These are phyloP conservation scores for Sardinella longiceps DNA, from an alignment of 2,797 vertebrate genomes.

Conservation along the genomic window DNA sequence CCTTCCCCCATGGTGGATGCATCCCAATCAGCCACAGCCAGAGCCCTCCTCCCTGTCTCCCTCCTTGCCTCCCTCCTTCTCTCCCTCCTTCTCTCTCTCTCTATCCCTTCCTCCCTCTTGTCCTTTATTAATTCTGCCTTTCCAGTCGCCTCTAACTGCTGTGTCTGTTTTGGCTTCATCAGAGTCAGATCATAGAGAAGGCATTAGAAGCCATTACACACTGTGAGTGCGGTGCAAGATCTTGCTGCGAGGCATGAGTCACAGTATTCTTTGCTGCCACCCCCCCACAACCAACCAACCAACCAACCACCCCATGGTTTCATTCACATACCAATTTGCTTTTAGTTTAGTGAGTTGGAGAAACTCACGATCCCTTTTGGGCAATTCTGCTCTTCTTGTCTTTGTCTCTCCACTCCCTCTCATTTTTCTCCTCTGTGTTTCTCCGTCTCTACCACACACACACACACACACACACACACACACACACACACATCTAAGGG, in stretches of 20 bases:
- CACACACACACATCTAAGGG: constrained; percentile 49
- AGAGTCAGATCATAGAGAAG: constrained; percentile 59
- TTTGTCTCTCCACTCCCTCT: neutral
- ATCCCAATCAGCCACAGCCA: constrained; percentile 18
- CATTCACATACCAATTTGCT: constrained; percentile 57
- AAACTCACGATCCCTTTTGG: constrained; percentile 48
- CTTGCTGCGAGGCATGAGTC: constrained; percentile 51
- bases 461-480: too few relatives aligned
- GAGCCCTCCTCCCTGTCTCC: neutral
- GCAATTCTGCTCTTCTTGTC: constrained; percentile 35
- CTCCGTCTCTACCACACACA: constrained; percentile 52
- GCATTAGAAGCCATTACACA: constrained; percentile 61
- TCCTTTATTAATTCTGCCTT: constrained; percentile 39
- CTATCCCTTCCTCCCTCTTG: constrained; percentile 3
- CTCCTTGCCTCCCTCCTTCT: neutral
- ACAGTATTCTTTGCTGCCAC: constrained; percentile 27
- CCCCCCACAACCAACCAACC: neutral
- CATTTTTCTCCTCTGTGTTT: constrained; percentile 10
- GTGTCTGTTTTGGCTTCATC: constrained; percentile 52
- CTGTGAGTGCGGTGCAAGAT: constrained; percentile 47
- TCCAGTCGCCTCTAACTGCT: constrained; percentile 38
- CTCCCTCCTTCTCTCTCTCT: too few relatives aligned
- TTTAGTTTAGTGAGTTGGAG: constrained; percentile 55
- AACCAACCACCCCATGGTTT: constrained; percentile 38
- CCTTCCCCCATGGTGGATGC: constrained; percentile 10